Evolutionary conservation across 1,140 invertebrate species (phyloP), one percentile per base, ranked within the genome.

Genomic region (Ips typographus): DNA sequence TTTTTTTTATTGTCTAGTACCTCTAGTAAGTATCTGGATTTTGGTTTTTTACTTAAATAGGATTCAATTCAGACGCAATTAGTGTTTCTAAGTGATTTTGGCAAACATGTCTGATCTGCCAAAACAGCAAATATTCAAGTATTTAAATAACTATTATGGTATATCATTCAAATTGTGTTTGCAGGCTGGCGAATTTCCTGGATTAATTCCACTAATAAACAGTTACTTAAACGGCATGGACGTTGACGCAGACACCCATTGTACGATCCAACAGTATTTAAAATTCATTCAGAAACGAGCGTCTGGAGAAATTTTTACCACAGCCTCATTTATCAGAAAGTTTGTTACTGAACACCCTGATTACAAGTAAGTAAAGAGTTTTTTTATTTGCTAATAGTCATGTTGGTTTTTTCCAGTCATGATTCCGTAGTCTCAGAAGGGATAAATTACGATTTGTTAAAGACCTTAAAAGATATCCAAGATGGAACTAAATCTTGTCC

Each of bases 251-350:
- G 95, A 98, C 80, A 97, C 94, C 39, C 93, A 96, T 78, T 99
- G 96, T 82, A 97, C 95, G 2, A 93, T 99, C 74, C 91, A 94
- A 80, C 94, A 98, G 82, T 99, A 99, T 84, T 86, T 99, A 58
- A 94, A 93, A 77, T 88, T 99, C 51, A 99, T 99, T 78, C 89
- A 94, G 78, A 86, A 89, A 71, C 85, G 96, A 75, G 96, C 96
- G 4, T 90, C 91, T 72, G 95, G 95, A 71, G 89, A 93, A 77
- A 84, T 93, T 8, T 82, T 88, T 73, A 98, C 95, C 49, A 94
- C 94, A 72, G 95, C 95, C 47, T 84, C 89, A 40, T 99, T 95
- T 94, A 91, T 99, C 72, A 84, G 98, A 38, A 86, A 94, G 67
- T 97, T 98, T 85, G 91, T 99, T 61, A 85, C 86, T 40, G 85